Evolutionary conservation across 2,888 invertebrate genomes (phyloP).

Genomic region (Coelinius sp.): DNA sequence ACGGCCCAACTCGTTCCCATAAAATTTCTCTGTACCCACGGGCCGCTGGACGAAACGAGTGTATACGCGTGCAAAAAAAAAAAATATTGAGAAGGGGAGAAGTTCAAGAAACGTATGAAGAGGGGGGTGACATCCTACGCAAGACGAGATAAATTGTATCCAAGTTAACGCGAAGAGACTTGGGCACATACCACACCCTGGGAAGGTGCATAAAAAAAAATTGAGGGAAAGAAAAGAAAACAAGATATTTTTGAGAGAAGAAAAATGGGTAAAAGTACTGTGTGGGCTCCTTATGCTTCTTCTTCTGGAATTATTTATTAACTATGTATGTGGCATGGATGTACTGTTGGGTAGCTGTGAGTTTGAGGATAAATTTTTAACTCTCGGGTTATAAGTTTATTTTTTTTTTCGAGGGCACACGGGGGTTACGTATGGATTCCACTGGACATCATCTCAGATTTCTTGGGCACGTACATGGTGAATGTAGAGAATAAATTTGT

Average conservation of each 20-base stretch:
- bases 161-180: conserved; percentile 41
- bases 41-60: conserved; percentile 36
- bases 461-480: conserved; percentile 5
- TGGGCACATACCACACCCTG: conserved; percentile 37
- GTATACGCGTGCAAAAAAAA: conserved; percentile 9
- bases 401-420: not conserved
- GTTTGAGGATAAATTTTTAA: conserved; percentile 17
- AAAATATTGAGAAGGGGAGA: not conserved
- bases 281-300: conserved; percentile 20
- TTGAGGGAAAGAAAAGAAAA: not conserved
- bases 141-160: conserved; percentile 37
- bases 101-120: not conserved
- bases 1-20: conserved; percentile 60
- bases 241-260: not conserved
- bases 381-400: conserved; percentile 9
- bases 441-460: conserved; percentile 26
- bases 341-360: not conserved
- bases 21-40: conserved; percentile 54
- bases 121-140: conserved; percentile 25
- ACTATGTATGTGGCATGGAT: conserved; percentile 1
- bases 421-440: conserved; percentile 20
- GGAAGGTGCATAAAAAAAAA: conserved; percentile 1
- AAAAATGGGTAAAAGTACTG: not conserved
- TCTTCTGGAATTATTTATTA: conserved; percentile 33
- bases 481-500: conserved; percentile 27